Conservation (phyloP, 64 coral and sea anemone genomes). For the Porites australiensis region DNA sequence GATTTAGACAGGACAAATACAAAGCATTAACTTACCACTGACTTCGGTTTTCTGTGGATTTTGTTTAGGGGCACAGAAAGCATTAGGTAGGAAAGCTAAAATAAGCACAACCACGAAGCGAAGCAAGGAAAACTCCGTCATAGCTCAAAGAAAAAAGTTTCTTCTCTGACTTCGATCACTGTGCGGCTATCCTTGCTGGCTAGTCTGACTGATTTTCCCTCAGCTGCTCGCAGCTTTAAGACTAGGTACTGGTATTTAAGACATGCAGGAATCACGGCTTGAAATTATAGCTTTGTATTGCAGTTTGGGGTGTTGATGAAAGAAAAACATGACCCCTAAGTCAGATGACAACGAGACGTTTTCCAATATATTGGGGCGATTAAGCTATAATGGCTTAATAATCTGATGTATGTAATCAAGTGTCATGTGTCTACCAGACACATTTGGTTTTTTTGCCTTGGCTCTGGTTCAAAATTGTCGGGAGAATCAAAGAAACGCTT, state of each 20-base stretch:
- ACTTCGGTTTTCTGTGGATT: background rate
- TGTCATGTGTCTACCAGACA: no score
- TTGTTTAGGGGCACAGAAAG: background rate
- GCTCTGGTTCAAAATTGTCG: background rate
- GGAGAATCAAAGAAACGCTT: background rate
- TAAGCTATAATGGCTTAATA: no score
- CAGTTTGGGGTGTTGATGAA: background rate
- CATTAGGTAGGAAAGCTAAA: background rate
- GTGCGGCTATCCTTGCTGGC: background rate
- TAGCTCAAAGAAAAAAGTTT: background rate
- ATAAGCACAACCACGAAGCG: background rate
- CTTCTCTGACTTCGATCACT: background rate
- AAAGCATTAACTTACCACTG: background rate
- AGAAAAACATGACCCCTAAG: background rate
- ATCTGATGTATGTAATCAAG: no score
- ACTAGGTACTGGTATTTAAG: background rate
- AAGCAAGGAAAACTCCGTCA: background rate
- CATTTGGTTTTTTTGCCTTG: background rate
- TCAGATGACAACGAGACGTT: slow-evolving; percentile 5
- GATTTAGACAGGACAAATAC: background rate
- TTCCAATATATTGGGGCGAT: background rate
- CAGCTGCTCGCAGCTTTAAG: background rate
- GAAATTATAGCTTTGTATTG: background rate
- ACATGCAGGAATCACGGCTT: background rate
- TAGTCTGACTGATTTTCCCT: background rate